Base-by-base conservation (phyloP, 1,140 invertebrate species). In the Brachionus koreanus region DNA sequence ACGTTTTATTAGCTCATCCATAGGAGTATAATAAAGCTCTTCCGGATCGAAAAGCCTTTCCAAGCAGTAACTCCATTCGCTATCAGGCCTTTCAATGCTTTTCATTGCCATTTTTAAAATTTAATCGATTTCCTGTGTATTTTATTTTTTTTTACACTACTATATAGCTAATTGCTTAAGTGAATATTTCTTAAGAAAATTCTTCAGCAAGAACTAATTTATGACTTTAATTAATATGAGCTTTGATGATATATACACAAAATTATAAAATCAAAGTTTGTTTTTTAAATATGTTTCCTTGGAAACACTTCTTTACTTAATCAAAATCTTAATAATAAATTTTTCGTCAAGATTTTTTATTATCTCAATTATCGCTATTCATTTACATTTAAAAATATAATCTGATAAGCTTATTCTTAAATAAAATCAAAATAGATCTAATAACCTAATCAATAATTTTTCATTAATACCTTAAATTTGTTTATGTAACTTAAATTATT, bases 21-120 rank as follows among this genome's bases (percentile, higher is more conserved):
- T 79, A 4, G 76, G 76, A 19, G 76, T 79, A 25, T 39, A 79
- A 43, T 79, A 79, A 57, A 79, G 33, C n/a, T 79, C 19, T 43
- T 79, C 76, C 39, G 46, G 46, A 79, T 79, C 76, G 33, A 79
- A 79, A 19, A 79, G 39, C 37, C 76, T 35, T 43, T 79, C 76
- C 16, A 79, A 42, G 29, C 37, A 79, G 29, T 35, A 57, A 25
- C 19, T 35, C 25, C 19, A 57, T 74, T 46, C 43, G 43, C 69
- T 74, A 13, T 74, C 69, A 10, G 69, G 19, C 43, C 69, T 74
- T 46, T 74, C 39, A 12, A 25, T 46, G n/a, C 46, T 74, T 74
- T 74, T 74, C 5, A 46, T 29, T 9, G 39, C 69, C 69, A 74
- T 74, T 74, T 12, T 25, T 16, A 72, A 43, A 9, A 12, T 46